These are phyloP conservation scores for Colinus virginianus DNA, from an alignment of 2,113 vertebrate species.

Conservation along the genomic window DNA sequence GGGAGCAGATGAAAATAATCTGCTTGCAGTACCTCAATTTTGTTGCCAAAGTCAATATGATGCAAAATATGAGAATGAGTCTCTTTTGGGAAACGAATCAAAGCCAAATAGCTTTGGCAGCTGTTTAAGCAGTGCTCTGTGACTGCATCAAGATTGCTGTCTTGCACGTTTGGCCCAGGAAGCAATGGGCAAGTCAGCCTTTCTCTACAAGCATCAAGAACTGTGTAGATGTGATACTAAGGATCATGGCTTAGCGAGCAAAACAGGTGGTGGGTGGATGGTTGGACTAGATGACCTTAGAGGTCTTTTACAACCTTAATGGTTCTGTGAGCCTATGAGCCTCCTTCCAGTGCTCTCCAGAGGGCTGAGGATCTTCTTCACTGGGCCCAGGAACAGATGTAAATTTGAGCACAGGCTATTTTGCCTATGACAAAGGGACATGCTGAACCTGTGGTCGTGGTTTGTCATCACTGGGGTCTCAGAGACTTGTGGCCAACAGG, in stretches of 20 bases:
- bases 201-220: not conserved
- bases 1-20: not conserved
- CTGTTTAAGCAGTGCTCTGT: not conserved
- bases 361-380: not conserved
- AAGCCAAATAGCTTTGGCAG: not conserved
- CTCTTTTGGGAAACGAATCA: not conserved
- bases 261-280: too few relatives aligned
- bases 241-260: too few relatives aligned
- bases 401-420: not conserved
- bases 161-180: not conserved
- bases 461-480: not conserved
- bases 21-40: rapidly evolving
- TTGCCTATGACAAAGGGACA: not conserved
- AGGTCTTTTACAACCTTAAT: too few relatives aligned
- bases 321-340: too few relatives aligned
- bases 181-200: not conserved
- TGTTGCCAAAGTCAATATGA: not conserved
- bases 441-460: rapidly evolving
- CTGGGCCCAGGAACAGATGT: not conserved
- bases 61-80: not conserved
- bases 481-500: not conserved
- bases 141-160: not conserved
- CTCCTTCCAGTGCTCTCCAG: not conserved
- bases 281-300: too few relatives aligned
- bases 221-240: too few relatives aligned